Conservation (phyloP, 2,113 vertebrate genomes). For the Atlantisia rogersi region DNA sequence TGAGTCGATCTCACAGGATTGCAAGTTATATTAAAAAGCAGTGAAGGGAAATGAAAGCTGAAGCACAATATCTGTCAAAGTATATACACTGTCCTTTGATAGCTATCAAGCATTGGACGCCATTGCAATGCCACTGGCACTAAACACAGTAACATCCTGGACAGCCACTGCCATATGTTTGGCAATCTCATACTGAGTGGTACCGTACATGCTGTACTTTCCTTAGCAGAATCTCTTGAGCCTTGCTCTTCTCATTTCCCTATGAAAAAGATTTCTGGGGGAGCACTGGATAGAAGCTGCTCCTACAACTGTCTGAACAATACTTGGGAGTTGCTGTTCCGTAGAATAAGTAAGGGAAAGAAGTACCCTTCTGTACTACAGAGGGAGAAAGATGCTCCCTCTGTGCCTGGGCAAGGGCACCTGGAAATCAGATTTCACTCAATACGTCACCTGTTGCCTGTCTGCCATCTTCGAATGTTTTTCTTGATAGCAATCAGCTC, state of each 20-base stretch:
- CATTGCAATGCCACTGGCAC: neutral
- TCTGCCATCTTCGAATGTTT: neutral
- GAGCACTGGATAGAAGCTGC: fast-evolving
- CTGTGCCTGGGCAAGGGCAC: neutral
- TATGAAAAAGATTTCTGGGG: neutral
- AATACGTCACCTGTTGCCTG: neutral
- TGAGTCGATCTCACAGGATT: neutral
- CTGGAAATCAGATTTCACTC: neutral
- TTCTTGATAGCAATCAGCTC: neutral
- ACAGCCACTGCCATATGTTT: neutral
- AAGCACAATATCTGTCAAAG: neutral
- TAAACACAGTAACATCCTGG: neutral
- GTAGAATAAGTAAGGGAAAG: neutral
- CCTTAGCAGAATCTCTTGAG: neutral
- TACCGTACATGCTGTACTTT: neutral
- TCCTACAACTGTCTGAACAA: neutral
- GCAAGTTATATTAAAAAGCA: neutral
- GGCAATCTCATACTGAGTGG: neutral
- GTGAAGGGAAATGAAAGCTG: neutral
- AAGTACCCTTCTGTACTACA: neutral
- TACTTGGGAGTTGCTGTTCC: neutral
- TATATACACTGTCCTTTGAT: neutral
- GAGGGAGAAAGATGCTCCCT: neutral
- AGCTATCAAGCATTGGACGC: neutral
- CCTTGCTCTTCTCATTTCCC: neutral